Evolutionary conservation across 2,888 invertebrate species (phyloP), one percentile per base, ranked within the genome.

Genomic region (Microctonus brassicae): DNA sequence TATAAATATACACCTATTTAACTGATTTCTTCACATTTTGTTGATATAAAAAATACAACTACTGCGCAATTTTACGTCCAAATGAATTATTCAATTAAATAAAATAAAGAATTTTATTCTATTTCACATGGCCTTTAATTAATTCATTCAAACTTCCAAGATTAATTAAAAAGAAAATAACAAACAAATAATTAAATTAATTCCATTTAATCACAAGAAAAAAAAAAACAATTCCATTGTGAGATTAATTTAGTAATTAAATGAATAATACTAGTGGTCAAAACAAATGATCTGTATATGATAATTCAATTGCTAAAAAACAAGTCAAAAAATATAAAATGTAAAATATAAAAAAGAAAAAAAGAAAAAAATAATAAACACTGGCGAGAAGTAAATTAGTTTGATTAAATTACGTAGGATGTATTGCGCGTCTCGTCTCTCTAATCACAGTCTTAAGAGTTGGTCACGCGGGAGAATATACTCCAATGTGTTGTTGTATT

Each of bases 361-460:
- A n/a, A 33, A 20, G 11, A 24, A 26, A 29, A 1, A 33, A 33
- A 58, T 34, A 58, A 58, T 34, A 33, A 22, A 26, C 55, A 47
- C 36, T 34, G 55, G 22, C 69, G 55, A 69, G 73, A 63, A 65
- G 65, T 73, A 74, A 75, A 74, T 58, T 72, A 58, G 58, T 34
- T 29, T 58, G 58, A 58, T 58, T 58, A 58, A 58, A 74, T 74
- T 65, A 72, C 58, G 60, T 60, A 52, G 58, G 70, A 57, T 70
- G 70, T 71, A 62, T 67, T 70, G 67, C n/a, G 62, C 58, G 72
- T 71, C 67, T 47, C 69, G 64, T 70, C 76, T 72, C 73, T 70
- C 74, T 77, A 78, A 80, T 74, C 77, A 76, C 75, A 58, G 58
- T 58, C 58, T 17, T 9, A 4, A n/a, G 72, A 73, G 68, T 73